A percentile compares a stretch with the other conserved stretches of the same genome.
Evolutionary conservation across 2,797 vertebrate genomes (phyloP).

Genomic region (Paramormyrops hopkinsi): DNA sequence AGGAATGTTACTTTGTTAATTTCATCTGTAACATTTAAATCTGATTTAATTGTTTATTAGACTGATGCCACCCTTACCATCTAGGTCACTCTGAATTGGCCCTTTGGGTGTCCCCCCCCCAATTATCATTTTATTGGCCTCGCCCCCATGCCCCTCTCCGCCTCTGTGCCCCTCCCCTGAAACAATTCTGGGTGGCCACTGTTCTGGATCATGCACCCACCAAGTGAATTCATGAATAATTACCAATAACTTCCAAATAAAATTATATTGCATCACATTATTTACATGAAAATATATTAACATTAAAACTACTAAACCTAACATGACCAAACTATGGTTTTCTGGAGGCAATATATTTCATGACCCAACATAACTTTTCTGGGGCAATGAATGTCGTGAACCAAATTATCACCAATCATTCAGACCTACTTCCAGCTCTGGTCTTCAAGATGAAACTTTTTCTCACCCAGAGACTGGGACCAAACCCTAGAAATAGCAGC

Average conservation of each 20-base stretch:
- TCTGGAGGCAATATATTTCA: constrained; percentile 53
- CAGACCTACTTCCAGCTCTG: constrained; percentile 54
- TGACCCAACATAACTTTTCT: constrained; percentile 55
- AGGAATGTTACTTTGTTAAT: background rate
- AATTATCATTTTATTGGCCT: background rate
- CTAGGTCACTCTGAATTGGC: background rate
- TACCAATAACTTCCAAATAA: background rate
- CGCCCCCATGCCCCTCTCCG: too few relatives aligned
- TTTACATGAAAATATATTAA: background rate
- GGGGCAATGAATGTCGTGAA: constrained; percentile 55
- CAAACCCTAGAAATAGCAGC: constrained; percentile 47
- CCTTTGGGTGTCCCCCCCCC: background rate
- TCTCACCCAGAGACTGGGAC: constrained; percentile 64
- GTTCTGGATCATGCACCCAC: background rate
- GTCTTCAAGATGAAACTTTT: constrained; percentile 62
- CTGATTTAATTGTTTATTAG: background rate
- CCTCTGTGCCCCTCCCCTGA: background rate
- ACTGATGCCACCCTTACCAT: background rate
- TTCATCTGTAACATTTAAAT: background rate
- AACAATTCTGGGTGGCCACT: background rate
- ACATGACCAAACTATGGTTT: background rate
- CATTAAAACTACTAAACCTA: background rate
- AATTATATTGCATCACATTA: background rate
- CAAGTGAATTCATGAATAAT: background rate
- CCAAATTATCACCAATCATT: constrained; percentile 47